phyloP scores from a whole-genome alignment of 1,140 invertebrate genomes.

The Lepidurus couesii region DNA sequence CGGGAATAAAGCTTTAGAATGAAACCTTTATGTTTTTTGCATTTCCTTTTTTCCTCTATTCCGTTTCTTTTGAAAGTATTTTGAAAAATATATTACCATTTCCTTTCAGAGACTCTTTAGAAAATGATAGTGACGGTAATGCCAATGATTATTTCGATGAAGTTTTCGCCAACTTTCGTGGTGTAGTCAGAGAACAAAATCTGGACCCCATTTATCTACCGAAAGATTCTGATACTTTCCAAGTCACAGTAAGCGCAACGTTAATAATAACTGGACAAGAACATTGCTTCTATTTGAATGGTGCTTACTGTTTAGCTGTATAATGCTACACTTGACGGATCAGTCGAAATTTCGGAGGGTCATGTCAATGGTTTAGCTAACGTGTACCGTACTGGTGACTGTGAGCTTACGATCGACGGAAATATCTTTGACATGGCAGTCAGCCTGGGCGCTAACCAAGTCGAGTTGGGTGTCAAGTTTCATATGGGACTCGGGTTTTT shows the following conservation, averaged over 20 bases:
- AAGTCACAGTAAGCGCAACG: conserved; percentile 25
- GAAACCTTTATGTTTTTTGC: background rate
- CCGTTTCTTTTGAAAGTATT: background rate
- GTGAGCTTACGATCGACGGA: background rate
- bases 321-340: conserved; percentile 18
- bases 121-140: background rate
- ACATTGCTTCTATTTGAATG: background rate
- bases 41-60: background rate
- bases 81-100: background rate
- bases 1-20: conserved; percentile 10
- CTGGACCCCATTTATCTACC: conserved; percentile 27
- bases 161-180: conserved; percentile 26
- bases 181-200: conserved; percentile 6
- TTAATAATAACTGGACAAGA: background rate
- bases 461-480: conserved; percentile 26
- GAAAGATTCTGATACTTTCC: conserved; percentile 27
- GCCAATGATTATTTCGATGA: conserved; percentile 30
- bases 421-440: background rate
- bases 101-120: background rate
- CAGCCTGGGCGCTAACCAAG: conserved; percentile 24
- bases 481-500: conserved; percentile 7
- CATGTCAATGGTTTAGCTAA: conserved; percentile 28
- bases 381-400: conserved; percentile 26
- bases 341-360: conserved; percentile 24
- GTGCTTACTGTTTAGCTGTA: conserved; percentile 19